Base-by-base conservation (phyloP, 1,140 invertebrate species). In the Ceratosolen solmsi region DNA sequence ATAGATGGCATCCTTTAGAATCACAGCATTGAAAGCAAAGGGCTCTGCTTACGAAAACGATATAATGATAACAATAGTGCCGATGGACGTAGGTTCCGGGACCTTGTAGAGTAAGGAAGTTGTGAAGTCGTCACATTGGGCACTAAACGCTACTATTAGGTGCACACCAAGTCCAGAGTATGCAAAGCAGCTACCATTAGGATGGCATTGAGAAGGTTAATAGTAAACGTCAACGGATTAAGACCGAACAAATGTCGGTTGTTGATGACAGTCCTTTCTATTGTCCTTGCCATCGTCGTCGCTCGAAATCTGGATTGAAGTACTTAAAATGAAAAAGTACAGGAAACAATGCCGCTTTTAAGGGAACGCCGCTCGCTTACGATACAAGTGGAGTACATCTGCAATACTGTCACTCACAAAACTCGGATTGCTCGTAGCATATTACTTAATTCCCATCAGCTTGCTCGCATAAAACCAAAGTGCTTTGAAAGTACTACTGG, bases 221-320 rank as follows among this genome's bases (percentile, higher is more conserved):
- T 68, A 63, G 33, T 68, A 25, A 68, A 68, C 33, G 63, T 68
- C 33, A 68, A n/a, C 63, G 63, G 63, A 38, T 33, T 68, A 68
- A 68, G 36, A 68, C 4, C 20, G 27, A 68, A 68, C 33, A 68
- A 38, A 68, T 68, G 63, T n/a, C 30, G 36, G 63, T 4, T 38
- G 33, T 38, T 38, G 36, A 38, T 9, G 63, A 38, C 63, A 68
- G 63, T 68, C 63, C 33, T 68, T 36, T n/a, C 63, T 38, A 68
- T 68, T 68, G 63, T 68, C 63, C 33, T 68, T 36, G 15, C 63
- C n/a, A 68, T 68, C 38, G 63, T 68, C 33, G 17, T 3, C 25
- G 38, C 9, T 38, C 33, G 63, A 68, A 68, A 68, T 68, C 63
- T 68, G 63, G 63, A 68, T 68, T 68, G 33, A 68, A 68, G 63